Evolutionary conservation across 2,888 invertebrate genomes (phyloP).

Genomic region (Acanthopleura granulata): DNA sequence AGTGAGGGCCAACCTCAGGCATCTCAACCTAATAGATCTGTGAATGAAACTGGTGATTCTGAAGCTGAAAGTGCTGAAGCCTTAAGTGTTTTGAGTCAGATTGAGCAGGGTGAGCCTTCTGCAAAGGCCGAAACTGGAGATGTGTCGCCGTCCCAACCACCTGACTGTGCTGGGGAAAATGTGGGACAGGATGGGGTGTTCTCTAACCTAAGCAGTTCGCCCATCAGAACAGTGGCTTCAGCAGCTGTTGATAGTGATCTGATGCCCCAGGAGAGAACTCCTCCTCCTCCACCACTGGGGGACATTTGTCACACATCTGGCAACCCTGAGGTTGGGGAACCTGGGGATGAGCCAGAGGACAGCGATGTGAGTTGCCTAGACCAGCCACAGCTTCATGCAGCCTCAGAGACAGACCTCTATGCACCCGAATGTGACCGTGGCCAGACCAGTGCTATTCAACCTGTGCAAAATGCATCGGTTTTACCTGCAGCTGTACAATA

Average conservation of each 20-base stretch:
- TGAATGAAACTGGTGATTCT: background rate
- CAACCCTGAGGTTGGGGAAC: background rate
- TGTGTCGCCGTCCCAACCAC: too few relatives aligned
- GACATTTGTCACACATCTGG: background rate
- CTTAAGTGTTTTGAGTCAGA: background rate
- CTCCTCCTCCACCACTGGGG: background rate
- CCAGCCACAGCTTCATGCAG: background rate
- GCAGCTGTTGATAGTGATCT: background rate
- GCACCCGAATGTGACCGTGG: constrained; percentile 12
- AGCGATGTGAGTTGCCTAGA: background rate
- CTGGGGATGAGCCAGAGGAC: background rate
- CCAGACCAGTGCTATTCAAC: background rate
- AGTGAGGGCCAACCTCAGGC: background rate
- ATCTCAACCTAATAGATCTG: background rate
- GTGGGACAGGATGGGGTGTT: background rate
- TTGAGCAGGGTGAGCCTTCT: background rate
- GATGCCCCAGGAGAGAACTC: too few relatives aligned
- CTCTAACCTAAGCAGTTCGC: background rate
- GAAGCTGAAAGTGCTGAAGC: background rate
- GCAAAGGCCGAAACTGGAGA: background rate
- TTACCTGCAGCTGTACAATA: background rate
- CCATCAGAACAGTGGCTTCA: background rate
- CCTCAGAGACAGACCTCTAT: constrained; percentile 1
- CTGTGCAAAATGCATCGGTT: background rate
- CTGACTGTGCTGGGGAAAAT: background rate